Evolutionary conservation across 2,888 invertebrate genomes (phyloP), one percentile per base, ranked within the genome.

Genomic region (Plagiodera versicolora): DNA sequence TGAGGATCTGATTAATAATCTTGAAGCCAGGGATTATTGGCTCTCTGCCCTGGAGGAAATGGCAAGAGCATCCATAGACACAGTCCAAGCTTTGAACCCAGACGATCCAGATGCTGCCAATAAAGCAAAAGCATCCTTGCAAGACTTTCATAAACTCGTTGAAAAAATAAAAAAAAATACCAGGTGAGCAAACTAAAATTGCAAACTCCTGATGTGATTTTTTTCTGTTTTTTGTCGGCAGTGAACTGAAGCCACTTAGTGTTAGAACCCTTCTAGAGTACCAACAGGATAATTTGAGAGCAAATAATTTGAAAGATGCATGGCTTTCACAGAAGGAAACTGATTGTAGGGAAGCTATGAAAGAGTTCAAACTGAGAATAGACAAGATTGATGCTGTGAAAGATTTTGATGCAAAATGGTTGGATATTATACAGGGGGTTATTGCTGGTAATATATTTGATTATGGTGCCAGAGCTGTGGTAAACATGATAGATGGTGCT

Each of bases 401-500:
- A 49, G 85, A 83, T 70, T 81, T 84, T 56, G 74, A 81, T 57
- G 81, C 82, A 51, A 83, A 83, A 70, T 89, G 89, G 89, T 81
- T 83, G 64, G 88, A 89, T 74, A 74, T 89, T 44, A 84, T 86
- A 63, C 83, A 83, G 70, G 89, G 89, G 44, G 83, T 89, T n/a
- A 77, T 89, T 68, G 89, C 89, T 73, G 87, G 97, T 18, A 98
- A 98, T 80, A 94, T 98, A 82, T 98, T 98, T 82, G 98, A 98
- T 80, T 97, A 96, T 95, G 98, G 98, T 55, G 96, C 98, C 1
- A 90, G 91, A 79, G 95, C 94, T 75, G 92, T 95, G 2, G 89
- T 91, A 16, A 86, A 87, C 70, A 88, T 97, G 66, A 84, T 98
- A 82, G 91, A 95, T 78, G 84, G 84, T 20, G 84, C 87, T 20